Base-by-base conservation (phyloP, 2,113 vertebrate species). In the Caranx ignobilis region DNA sequence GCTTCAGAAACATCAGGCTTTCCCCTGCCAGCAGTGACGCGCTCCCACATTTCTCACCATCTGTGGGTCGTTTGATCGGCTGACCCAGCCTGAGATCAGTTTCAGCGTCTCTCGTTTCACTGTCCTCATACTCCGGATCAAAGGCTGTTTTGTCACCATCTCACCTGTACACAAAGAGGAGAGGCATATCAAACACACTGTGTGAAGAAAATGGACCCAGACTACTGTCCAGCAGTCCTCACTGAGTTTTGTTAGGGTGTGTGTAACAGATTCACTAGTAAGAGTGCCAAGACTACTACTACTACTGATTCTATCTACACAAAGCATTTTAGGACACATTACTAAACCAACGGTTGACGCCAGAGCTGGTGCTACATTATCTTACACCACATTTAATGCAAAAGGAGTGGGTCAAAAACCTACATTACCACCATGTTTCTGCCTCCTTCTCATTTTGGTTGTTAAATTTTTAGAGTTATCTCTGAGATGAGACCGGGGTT, bases 101-200 rank as follows among this genome's bases (percentile, higher is more conserved):
- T 99, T 99, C 85, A 99, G 95, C 0, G 98, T 99, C 95, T 99
- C 98, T 88, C 97, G 97, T 95, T 99, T 99, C 80, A 99, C 98
- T 37, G 98, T 99, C 87, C 98, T 96, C 98, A 99, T 99, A 93
- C 98, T 99, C 93, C 98, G 94, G 92, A 99, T 99, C 90, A 99
- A 81, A 3, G 98, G 98, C 92, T 99, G 98, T 78, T 99, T 99
- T 41, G 98, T 99, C 84, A 99, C 98, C 97, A 99, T 98, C 91
- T 99, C 98, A 91, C 98, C 98, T 99, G 92, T 18, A 92, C 89
- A 70, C 90, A 79, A 37, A 76, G 5, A 15, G 3, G 43, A 77
- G 1, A 59, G 26, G n/a, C 6, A 48, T 0, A 47, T 47, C 21
- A 19, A 19, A 66, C 13, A 59, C 45, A 37, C 21, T 13, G 11